Conservation (phyloP, 2,888 invertebrate species). For the Scaptomyza caliginosa region DNA sequence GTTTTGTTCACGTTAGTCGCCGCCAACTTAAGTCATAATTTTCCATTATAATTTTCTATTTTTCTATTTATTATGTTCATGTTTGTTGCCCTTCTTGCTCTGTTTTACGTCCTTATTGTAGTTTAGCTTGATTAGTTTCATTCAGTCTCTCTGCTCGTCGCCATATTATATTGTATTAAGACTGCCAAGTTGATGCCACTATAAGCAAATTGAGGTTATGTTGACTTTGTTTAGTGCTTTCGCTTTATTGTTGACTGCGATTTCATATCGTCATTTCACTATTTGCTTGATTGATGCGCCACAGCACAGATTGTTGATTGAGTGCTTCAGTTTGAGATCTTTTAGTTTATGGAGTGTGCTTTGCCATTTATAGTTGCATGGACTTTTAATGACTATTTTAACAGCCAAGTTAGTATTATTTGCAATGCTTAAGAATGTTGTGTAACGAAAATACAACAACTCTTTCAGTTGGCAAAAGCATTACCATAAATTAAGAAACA, state of each 20-base stretch:
- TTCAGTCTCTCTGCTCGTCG: constrained; percentile 14
- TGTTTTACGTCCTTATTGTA: constrained; percentile 31
- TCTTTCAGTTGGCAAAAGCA: constrained; percentile 39
- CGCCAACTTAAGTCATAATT: constrained; percentile 68
- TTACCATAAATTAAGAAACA: constrained; percentile 37
- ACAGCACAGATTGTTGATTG: constrained; percentile 58
- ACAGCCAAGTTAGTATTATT: background rate
- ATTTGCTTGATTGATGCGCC: constrained; percentile 60
- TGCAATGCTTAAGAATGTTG: background rate
- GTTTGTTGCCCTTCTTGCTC: constrained; percentile 37
- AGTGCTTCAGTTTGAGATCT: constrained; percentile 45
- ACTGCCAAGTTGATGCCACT: constrained; percentile 40
- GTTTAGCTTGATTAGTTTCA: constrained; percentile 60
- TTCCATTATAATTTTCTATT: constrained; percentile 70
- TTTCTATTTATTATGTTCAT: constrained; percentile 61
- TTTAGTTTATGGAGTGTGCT: constrained; percentile 17
- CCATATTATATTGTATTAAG: constrained; percentile 49
- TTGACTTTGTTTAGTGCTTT: constrained; percentile 67
- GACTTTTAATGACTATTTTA: constrained; percentile 8
- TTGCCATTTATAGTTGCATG: constrained; percentile 9
- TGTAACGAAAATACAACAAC: background rate
- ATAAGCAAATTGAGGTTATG: constrained; percentile 69
- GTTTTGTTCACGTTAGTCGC: constrained; percentile 61
- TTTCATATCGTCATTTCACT: constrained; percentile 24
- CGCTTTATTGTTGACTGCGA: constrained; percentile 48